Base-by-base conservation (phyloP, 2,888 invertebrate species). In the Teleogryllus oceanicus region DNA sequence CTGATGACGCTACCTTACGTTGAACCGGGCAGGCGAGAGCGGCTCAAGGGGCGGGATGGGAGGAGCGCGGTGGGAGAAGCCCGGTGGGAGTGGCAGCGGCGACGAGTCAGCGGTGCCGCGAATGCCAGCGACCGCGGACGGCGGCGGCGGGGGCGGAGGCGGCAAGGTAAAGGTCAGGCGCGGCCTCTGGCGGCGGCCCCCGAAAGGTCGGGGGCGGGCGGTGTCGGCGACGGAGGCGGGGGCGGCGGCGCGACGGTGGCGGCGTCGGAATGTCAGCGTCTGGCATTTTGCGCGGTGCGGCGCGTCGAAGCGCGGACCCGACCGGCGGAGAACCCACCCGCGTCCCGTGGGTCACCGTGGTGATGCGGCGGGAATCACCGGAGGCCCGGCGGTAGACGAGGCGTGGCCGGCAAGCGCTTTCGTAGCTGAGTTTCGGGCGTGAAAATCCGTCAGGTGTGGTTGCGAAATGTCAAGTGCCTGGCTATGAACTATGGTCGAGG, bases 161-260 rank as follows among this genome's bases (percentile, higher is more conserved):
- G 62, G 62, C 62, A 62, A 62, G 62, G 62, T 62, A 62, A 62
- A 62, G 62, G 62, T 62, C 62, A 62, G 62, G n/a, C 62, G 62
- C 62, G 62, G 62, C 62, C 62, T 62, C 62, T 62, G 13, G 62
- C 62, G 62, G 62, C 62, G 62, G 62, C 8, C 62, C 62, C n/a
- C 62, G n/a, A 62, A 62, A 62, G 62, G 62, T 62, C 62, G 62
- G 62, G 8, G 62, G 62, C 16, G 62, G 62, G 62, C 37, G 62
- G 62, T 18, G 62, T 13, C 13, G 62, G 13, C 3, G 62, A 37
- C 24, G 24, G 4, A 4, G 62, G 62, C 62, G 62, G 62, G 16
- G 62, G 62, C 12, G 62, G 11, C 13, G 62, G 13, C 16, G 62
- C n/a, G 16, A 4, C 13, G 13, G 13, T 8, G n/a, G 4, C 62